Percentiles rank a stretch among this genome's conserved stretches.
These are phyloP conservation scores for Orycteropus afer DNA, from an alignment of 2,113 vertebrate genomes.

Conservation along the genomic window DNA sequence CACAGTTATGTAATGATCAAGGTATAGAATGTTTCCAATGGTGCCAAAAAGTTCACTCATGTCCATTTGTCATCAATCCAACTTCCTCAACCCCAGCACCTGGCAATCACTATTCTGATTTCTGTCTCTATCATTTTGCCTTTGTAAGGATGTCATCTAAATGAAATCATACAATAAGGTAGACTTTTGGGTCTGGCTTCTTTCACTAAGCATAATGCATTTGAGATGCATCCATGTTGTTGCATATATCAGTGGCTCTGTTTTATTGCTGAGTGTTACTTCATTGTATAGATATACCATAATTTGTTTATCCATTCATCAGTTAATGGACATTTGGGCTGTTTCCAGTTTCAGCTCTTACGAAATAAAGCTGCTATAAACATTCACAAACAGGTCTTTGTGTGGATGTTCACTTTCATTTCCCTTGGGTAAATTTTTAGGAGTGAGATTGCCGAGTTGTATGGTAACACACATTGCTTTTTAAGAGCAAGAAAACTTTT, in stretches of 20 bases:
- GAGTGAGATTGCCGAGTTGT: background rate
- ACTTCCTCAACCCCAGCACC: background rate
- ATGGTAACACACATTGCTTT: constrained; percentile 36
- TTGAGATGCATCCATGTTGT: background rate
- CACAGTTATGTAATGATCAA: background rate
- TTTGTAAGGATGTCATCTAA: constrained; percentile 39
- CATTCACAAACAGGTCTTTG: constrained; percentile 47
- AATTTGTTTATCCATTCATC: constrained; percentile 52
- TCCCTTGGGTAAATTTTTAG: constrained; percentile 15
- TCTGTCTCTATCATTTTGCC: background rate
- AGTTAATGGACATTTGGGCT: constrained; percentile 45
- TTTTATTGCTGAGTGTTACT: constrained; percentile 29
- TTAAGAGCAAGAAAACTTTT: constrained; percentile 18
- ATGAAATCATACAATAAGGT: background rate
- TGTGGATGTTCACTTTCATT: constrained; percentile 22
- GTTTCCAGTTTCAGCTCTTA: constrained; percentile 47
- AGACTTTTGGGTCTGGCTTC: background rate
- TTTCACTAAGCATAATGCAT: constrained; percentile 6
- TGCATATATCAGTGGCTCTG: background rate
- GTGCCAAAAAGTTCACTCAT: background rate
- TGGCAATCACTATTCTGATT: constrained; percentile 18
- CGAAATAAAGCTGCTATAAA: constrained; percentile 60
- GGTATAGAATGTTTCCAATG: background rate
- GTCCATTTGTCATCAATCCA: background rate
- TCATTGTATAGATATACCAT: constrained; percentile 35